phyloP scores from a whole-genome alignment of 2,113 vertebrate species.

The Rissa tridactyla region DNA sequence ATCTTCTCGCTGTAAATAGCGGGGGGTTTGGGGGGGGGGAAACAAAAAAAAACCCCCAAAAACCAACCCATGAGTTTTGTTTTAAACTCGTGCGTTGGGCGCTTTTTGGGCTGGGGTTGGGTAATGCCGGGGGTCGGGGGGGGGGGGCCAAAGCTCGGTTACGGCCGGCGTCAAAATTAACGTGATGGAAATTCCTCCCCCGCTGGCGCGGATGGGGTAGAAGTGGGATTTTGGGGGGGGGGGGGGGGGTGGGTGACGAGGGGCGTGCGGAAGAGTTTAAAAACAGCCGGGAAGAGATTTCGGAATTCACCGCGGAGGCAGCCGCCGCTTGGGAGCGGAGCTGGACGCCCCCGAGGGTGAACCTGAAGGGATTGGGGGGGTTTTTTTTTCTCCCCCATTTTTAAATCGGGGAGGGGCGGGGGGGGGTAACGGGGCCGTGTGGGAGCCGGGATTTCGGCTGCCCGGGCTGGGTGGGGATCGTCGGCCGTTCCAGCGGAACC shows the following conservation, averaged over 20 bases:
- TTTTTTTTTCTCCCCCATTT: no score
- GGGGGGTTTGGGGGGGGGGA: no score
- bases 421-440: not conserved
- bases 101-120: not conserved
- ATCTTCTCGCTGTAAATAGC: not conserved
- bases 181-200: not conserved
- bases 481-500: not conserved
- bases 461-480: not conserved
- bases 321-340: not conserved
- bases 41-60: not conserved
- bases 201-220: not conserved
- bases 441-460: not conserved
- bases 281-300: not conserved
- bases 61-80: not conserved
- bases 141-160: not conserved
- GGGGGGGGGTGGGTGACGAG: not conserved
- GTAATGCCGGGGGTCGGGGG: no score
- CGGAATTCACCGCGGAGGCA: not conserved
- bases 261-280: not conserved
- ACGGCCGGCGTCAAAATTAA: no score
- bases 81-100: not conserved
- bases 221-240: not conserved
- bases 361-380: no score
- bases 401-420: not conserved
- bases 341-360: accelerated